Conservation (phyloP, 2,797 vertebrate genomes). For the Galaxias olidus region DNA sequence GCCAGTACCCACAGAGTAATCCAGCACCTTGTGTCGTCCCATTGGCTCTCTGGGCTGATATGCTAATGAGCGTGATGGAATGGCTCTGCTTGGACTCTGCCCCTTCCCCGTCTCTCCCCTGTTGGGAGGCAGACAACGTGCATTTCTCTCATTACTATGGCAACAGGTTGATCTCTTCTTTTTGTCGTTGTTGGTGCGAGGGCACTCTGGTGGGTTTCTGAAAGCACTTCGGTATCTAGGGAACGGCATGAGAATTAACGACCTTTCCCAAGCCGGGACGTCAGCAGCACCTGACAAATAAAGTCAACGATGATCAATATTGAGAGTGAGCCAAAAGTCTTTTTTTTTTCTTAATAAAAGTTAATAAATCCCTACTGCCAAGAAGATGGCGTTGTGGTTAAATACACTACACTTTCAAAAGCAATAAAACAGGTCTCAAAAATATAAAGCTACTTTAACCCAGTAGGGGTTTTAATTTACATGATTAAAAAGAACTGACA, state of each 20-base stretch:
- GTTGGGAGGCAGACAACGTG: conserved; percentile 66
- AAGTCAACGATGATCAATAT: conserved; percentile 13
- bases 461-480: not conserved
- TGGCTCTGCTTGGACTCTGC: conserved; percentile 45
- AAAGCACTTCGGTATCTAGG: conserved; percentile 40
- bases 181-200: conserved; percentile 43
- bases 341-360: not conserved
- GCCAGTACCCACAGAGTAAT: conserved; percentile 72
- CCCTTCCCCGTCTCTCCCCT: conserved; percentile 58
- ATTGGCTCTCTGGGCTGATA: conserved; percentile 75
- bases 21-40: conserved; percentile 54
- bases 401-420: no score
- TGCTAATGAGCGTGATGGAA: conserved; percentile 74
- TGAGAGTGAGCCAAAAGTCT: conserved; percentile 18
- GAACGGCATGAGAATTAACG: conserved; percentile 19
- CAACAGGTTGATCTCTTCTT: conserved; percentile 63
- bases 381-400: no score
- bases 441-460: not conserved
- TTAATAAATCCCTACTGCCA: not conserved
- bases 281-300: conserved; percentile 34
- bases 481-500: not conserved
- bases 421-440: not conserved
- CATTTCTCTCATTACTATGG: conserved; percentile 73
- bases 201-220: conserved; percentile 43
- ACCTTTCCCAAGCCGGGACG: conserved; percentile 6